Evolutionary conservation across 2,113 vertebrate species (phyloP).

Genomic region (Heterotilapia buettikoferi): DNA sequence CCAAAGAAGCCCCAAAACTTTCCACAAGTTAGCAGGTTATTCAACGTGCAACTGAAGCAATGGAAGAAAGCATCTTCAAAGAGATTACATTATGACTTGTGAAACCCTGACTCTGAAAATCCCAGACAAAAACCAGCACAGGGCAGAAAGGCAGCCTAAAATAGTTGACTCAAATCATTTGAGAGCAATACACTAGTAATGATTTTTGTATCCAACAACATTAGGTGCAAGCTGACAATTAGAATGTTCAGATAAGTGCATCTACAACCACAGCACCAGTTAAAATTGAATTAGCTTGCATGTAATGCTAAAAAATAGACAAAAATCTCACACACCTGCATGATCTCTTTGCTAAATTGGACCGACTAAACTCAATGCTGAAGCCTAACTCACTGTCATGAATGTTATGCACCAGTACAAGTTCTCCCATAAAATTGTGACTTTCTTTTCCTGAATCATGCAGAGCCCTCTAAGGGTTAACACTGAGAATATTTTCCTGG

Average conservation of each 20-base stretch:
- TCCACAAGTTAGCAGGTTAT: not conserved
- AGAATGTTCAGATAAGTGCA: not conserved
- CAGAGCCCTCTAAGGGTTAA: not conserved
- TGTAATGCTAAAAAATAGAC: not conserved
- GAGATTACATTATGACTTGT: not conserved
- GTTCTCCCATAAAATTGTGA: not conserved
- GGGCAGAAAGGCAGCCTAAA: not conserved
- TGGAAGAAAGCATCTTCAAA: not conserved
- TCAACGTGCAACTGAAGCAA: not conserved
- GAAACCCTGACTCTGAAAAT: not conserved
- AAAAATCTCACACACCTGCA: not conserved
- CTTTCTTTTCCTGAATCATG: not conserved
- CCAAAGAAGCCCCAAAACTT: not conserved
- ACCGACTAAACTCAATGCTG: not conserved
- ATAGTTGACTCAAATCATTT: not conserved
- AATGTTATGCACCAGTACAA: not conserved
- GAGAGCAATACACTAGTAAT: not conserved
- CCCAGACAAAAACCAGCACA: not conserved
- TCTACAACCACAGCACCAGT: not conserved
- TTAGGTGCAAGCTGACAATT: not conserved
- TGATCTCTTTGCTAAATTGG: not conserved
- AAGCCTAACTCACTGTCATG: not conserved
- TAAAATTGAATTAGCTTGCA: not conserved
- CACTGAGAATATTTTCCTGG: not conserved
- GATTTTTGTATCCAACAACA: not conserved